Base-by-base conservation (phyloP, 2,797 vertebrate genomes). In the Labeo calbasu region DNA sequence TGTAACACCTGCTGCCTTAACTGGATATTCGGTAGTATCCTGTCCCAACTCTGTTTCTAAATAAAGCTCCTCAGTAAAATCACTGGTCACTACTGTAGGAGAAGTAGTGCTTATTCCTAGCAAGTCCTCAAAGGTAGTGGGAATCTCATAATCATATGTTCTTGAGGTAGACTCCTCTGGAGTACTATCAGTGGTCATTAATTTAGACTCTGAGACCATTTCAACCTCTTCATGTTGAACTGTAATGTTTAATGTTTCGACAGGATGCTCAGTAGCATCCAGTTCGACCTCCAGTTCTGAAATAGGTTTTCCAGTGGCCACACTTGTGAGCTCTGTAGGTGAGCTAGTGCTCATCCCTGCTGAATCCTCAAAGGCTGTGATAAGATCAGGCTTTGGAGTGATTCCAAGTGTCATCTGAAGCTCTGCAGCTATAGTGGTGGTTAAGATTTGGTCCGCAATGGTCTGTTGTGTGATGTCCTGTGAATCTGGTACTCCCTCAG, bases 401-500 rank as follows among this genome's bases (percentile, higher is more conserved):
- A 82, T 80, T 21, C 77, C 84, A 36, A 53, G 77, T 53, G 40
- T 79, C 32, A 66, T 71, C 57, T 78, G 73, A 7, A 79, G 84
- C 89, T 90, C 43, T 91, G 92, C 48, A 90, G 90, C 65, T 88
- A 85, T 28, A 87, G 61, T 43, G 43, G 87, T 78, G 85, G 90
- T 85, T 66, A 90, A 87, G 73, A 90, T 89, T 76, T 90, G 87
- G 46, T 92, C 87, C 77, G 87, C 95, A 96, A 88, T 36, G 77
- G 61, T 70, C 77, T 69, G 48, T 66, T 46, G 13, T 75, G 78
- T 70, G 21, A 77, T 53, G 21, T 63, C 65, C 51, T 40, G 75
- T 50, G 70, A 50, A 28, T 68, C 71, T 73, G 57, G 57, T 51
- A 55, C 36, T 83, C 61, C 19, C 32, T 68, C 71, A 55, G 59